Percentiles rank a stretch among this genome's conserved stretches.
Conservation (phyloP, 2,888 invertebrate genomes). For the Chloroclystis v-ata region DNA sequence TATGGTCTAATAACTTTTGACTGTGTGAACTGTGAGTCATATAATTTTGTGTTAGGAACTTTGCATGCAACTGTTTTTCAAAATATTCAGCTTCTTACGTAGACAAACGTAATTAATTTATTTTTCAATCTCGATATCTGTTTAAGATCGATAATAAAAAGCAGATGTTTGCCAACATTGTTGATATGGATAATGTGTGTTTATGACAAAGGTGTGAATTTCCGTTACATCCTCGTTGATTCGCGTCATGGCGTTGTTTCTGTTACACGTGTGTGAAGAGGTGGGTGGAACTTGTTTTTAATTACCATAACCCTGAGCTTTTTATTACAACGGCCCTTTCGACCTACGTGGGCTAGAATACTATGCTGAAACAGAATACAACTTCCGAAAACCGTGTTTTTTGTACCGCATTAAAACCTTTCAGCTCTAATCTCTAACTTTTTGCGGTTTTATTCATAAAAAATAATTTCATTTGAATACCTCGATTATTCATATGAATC, state of each 20-base stretch:
- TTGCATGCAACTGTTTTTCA: no score
- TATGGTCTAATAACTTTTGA: no score
- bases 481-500: no score
- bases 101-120: neutral
- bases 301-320: neutral
- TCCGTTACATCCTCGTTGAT: conserved; percentile 6
- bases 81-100: neutral
- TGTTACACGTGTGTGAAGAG: neutral
- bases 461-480: no score
- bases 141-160: conserved; percentile 23
- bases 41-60: no score
- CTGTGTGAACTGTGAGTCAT: no score
- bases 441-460: no score
- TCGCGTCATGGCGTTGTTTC: conserved; percentile 3
- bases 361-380: no score
- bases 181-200: conserved; percentile 21
- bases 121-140: neutral
- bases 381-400: no score
- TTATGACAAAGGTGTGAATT: conserved; percentile 10
- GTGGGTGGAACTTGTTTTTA: neutral
- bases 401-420: no score
- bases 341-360: no score
- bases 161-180: conserved; percentile 28
- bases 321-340: neutral
- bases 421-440: no score